These are phyloP conservation scores for Cyanistes caeruleus DNA, from an alignment of 2,113 vertebrate genomes.

Conservation along the genomic window DNA sequence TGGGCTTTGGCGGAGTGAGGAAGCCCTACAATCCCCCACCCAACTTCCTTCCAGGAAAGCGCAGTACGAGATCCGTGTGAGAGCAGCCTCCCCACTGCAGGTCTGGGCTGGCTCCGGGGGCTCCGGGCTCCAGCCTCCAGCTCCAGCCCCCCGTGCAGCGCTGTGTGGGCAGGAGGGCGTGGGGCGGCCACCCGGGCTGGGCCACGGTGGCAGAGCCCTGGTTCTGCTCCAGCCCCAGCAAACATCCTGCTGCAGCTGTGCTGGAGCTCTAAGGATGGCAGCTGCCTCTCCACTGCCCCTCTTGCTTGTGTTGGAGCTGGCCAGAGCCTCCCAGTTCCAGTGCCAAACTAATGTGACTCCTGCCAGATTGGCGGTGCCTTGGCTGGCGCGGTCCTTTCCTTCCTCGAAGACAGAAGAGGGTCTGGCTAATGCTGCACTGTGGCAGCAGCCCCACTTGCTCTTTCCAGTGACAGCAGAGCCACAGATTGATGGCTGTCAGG, in stretches of 20 bases:
- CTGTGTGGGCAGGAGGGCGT: fast-evolving
- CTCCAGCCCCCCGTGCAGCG: fast-evolving
- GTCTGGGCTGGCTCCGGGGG: neutral
- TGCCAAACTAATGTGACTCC: fast-evolving
- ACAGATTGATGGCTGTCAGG: fast-evolving
- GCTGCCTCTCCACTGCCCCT: neutral
- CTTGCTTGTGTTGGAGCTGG: neutral
- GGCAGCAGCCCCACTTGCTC: neutral
- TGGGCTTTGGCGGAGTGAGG: neutral
- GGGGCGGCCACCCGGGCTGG: fast-evolving
- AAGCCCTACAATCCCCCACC: neutral
- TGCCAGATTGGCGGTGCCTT: too few species aligned
- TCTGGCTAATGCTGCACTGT: fast-evolving
- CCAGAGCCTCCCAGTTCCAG: too few species aligned
- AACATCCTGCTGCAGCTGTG: fast-evolving
- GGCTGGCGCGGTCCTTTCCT: fast-evolving
- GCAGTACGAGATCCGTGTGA: fast-evolving
- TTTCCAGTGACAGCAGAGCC: fast-evolving
- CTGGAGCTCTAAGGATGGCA: neutral
- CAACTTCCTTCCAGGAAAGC: neutral
- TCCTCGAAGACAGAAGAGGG: fast-evolving
- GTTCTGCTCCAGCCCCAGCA: neutral
- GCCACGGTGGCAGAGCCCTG: neutral
- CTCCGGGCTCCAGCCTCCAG: fast-evolving
- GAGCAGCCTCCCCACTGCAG: fast-evolving